A percentile compares a stretch with the other conserved stretches of the same genome.
These are phyloP conservation scores for Drosophila bipectinata DNA, from an alignment of 1,140 invertebrate species.

Conservation along the genomic window DNA sequence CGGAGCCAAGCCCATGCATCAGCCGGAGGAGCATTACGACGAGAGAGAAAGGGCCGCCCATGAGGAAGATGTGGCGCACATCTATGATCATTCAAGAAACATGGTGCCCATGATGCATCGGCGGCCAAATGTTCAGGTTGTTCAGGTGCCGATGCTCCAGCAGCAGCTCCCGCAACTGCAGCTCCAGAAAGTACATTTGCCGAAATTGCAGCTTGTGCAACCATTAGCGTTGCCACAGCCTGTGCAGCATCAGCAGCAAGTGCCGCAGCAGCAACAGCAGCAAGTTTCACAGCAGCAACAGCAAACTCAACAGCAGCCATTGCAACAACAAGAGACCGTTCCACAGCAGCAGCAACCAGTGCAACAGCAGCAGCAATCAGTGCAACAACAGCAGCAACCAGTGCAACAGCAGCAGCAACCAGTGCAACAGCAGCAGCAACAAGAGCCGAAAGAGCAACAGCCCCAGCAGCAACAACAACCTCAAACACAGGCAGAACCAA, in stretches of 20 bases:
- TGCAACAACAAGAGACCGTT: background rate
- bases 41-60: constrained; percentile 10
- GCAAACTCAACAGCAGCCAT: constrained; percentile 6
- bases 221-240: constrained; percentile 13
- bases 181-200: constrained; percentile 4
- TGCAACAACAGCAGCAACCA: background rate
- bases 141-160: background rate
- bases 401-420: background rate
- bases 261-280: background rate
- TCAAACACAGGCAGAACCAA: background rate
- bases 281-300: constrained; percentile 12
- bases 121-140: background rate
- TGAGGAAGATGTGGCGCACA: background rate
- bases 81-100: constrained; percentile 31
- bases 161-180: constrained; percentile 5
- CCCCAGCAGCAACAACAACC: constrained; percentile 1
- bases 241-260: constrained; percentile 4
- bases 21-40: background rate
- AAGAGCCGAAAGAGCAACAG: background rate
- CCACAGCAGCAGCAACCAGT: constrained; percentile 22
- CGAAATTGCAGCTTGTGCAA: constrained; percentile 1
- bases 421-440: constrained; percentile 3
- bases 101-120: constrained; percentile 55
- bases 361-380: background rate
- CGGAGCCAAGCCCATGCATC: background rate